phyloP scores from a whole-genome alignment of 1,140 invertebrate genomes.

The Papilio helenus region DNA sequence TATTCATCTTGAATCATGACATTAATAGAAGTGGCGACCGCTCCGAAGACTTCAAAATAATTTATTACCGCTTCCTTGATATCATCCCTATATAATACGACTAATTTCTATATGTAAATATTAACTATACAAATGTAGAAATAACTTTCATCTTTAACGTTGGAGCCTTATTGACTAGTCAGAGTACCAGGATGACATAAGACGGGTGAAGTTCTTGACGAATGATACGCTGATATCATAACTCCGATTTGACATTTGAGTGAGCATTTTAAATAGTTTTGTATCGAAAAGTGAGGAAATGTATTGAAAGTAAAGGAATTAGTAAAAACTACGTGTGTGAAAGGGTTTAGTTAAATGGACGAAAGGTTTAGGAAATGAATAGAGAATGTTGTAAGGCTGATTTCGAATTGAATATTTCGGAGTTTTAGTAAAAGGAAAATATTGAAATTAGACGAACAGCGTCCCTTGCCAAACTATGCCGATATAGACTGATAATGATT shows the following conservation, averaged over 20 bases:
- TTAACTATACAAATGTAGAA: neutral
- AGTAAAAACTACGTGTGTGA: neutral
- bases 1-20: neutral
- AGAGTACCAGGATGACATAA: slow-evolving; percentile 4
- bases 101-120: slow-evolving; percentile 24
- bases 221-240: neutral
- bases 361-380: slow-evolving; percentile 17
- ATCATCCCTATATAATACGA: neutral
- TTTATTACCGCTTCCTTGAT: neutral
- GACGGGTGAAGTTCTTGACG: neutral
- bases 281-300: neutral
- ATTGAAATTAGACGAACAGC: slow-evolving; percentile 16
- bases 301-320: neutral
- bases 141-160: neutral
- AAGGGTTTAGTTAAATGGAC: neutral
- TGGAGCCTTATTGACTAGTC: slow-evolving; percentile 7
- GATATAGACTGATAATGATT: slow-evolving; percentile 32
- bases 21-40: neutral
- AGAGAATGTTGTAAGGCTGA: slow-evolving; percentile 38
- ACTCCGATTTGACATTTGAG: slow-evolving; percentile 8
- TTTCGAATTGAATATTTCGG: slow-evolving; percentile 24
- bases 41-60: neutral
- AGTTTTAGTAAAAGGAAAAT: slow-evolving; percentile 21
- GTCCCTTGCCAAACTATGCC: slow-evolving; percentile 36
- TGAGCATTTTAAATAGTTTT: slow-evolving; percentile 13